Conservation (phyloP, 2,113 vertebrate genomes). For the Tinamus guttatus region DNA sequence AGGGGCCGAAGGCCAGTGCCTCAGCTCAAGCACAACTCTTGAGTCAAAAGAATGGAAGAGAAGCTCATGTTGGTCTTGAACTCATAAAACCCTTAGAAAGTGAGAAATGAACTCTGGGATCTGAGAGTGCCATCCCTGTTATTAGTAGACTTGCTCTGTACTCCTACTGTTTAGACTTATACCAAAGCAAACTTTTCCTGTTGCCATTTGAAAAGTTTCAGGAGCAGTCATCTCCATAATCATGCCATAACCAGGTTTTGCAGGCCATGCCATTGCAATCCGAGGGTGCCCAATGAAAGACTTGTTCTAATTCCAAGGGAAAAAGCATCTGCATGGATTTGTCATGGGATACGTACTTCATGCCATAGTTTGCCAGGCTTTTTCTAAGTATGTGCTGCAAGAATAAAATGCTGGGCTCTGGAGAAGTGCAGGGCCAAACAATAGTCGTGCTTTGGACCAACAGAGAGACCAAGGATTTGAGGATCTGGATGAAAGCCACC, state of each 20-base stretch:
- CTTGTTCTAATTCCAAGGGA: not conserved
- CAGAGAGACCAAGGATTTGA: not conserved
- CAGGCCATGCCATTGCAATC: not conserved
- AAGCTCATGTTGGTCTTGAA: too few species aligned
- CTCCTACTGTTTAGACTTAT: not conserved
- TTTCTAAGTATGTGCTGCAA: not conserved
- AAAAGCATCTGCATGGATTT: not conserved
- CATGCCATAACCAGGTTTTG: too few species aligned
- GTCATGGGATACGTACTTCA: not conserved
- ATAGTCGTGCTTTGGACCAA: not conserved
- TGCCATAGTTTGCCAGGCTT: not conserved
- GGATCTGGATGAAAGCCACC: not conserved
- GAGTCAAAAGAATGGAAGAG: not conserved
- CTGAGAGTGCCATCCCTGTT: not conserved
- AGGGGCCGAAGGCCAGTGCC: not conserved
- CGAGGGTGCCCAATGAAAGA: not conserved
- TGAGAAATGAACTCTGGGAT: not conserved
- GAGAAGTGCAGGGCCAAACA: not conserved
- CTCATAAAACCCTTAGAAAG: not conserved
- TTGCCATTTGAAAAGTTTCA: not conserved
- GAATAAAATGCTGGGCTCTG: accelerated
- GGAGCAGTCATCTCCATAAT: not conserved
- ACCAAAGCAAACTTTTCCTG: not conserved
- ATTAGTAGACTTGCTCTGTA: not conserved
- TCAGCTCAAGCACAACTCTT: not conserved